phyloP scores from a whole-genome alignment of 2,888 invertebrate species.

The Epinotia brunnichana region DNA sequence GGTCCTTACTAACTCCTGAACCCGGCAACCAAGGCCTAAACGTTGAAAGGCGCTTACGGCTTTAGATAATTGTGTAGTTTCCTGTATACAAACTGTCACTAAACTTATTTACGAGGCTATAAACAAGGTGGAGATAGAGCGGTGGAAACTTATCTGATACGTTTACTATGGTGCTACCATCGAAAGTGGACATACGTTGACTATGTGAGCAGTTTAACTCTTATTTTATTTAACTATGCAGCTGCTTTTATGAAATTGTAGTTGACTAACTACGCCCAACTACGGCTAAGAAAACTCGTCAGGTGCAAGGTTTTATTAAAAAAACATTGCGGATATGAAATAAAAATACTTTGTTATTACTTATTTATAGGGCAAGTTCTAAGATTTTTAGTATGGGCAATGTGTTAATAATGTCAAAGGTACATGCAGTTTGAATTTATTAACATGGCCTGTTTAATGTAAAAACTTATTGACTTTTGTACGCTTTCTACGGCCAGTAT shows the following conservation, averaged over 20 bases:
- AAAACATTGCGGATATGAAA: conserved; percentile 10
- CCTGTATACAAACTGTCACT: conserved; percentile 78
- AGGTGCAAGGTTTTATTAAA: too few species aligned
- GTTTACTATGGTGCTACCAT: conserved; percentile 10
- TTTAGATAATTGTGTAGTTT: conserved; percentile 50
- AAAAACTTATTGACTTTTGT: neutral
- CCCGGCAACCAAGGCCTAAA: conserved; percentile 45
- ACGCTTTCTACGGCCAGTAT: too few species aligned
- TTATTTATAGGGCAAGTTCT: conserved; percentile 22
- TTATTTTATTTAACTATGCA: neutral
- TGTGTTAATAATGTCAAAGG: neutral
- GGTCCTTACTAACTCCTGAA: conserved; percentile 67
- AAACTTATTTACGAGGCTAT: conserved; percentile 76
- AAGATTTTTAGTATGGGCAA: too few species aligned
- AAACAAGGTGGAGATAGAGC: conserved; percentile 72
- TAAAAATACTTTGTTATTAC: too few species aligned
- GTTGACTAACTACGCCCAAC: neutral
- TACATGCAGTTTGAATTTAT: conserved; percentile 6
- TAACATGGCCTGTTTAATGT: neutral
- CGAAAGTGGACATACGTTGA: neutral
- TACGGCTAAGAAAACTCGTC: neutral
- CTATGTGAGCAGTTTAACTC: neutral
- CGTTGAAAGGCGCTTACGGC: neutral
- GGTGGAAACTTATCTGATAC: conserved; percentile 21
- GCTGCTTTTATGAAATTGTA: neutral